A percentile compares a stretch with the other conserved stretches of the same genome.
Evolutionary conservation across 2,888 invertebrate genomes (phyloP).

Genomic region (Machimus rusticus): DNA sequence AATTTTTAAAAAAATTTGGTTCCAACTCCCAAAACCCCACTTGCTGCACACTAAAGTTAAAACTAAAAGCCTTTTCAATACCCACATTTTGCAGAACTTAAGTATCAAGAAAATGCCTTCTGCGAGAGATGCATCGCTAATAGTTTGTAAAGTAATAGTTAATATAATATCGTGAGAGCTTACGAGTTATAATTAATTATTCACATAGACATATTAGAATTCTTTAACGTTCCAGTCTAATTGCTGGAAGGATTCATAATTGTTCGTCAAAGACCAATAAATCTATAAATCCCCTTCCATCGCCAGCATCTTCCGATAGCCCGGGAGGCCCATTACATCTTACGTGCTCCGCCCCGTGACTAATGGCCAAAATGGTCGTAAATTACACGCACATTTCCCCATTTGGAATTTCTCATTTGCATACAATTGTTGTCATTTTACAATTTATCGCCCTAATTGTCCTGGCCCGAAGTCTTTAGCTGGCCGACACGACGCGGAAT

Average conservation of each 20-base stretch:
- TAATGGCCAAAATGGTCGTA: conserved; percentile 21
- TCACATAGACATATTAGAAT: background rate
- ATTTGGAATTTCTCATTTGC: conserved; percentile 40
- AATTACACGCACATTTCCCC: conserved; percentile 36
- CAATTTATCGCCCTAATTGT: conserved; percentile 42
- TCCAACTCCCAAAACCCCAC: no score
- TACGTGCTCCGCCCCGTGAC: conserved; percentile 16
- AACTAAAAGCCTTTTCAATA: no score
- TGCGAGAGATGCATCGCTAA: no score
- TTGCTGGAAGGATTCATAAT: background rate
- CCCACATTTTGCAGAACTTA: no score
- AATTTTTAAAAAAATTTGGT: no score
- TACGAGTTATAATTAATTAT: background rate
- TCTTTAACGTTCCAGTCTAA: background rate
- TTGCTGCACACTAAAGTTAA: no score
- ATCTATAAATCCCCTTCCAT: background rate
- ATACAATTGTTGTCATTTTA: conserved; percentile 41
- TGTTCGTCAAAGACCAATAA: background rate
- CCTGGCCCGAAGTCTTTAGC: background rate
- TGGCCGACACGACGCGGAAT: background rate
- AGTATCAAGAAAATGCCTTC: no score
- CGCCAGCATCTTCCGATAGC: background rate
- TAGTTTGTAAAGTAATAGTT: no score
- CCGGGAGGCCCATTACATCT: background rate
- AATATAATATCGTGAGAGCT: background rate